Base-by-base conservation (phyloP, 2,113 vertebrate genomes). In the Rattus norvegicus region DNA sequence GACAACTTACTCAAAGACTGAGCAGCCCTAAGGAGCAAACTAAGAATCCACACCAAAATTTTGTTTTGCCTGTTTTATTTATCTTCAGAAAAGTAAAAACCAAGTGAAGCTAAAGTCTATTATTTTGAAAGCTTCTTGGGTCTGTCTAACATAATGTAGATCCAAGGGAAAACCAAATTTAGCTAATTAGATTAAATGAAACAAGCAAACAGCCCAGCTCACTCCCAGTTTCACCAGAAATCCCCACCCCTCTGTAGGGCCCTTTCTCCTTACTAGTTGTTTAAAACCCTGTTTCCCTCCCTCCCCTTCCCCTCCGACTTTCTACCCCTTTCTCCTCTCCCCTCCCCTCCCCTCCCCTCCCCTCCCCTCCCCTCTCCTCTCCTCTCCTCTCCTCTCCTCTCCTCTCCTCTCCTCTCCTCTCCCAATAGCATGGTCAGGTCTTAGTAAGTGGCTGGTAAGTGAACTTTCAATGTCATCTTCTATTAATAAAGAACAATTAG, bases 401-500 rank as follows among this genome's bases (percentile, higher is more conserved):
- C 47, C 33, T 36, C 63, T 86, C 7, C 69, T 36, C 63, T 86
- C 7, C 69, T 30, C 36, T 89, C 65, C 26, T 56, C n/a, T n/a
- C n/a, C 93, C 97, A 98, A 97, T 98, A 98, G 96, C 95, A 86
- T 97, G 97, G 97, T 97, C 97, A 96, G 93, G 61, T 97, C 94
- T 98, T 93, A 92, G 96, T 98, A 96, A 98, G 96, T 98, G 98
- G 98, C 98, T 99, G 96, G n/a, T n/a, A n/a, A n/a, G n/a, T n/a
- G 96, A 98, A 99, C 99, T 99, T 99, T 99, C 99, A 95, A 99
- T 99, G 99, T 99, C 99, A 99, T 98, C 98, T 99, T 98, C 99
- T 99, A 99, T 99, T 99, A 99, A 99, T 98, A 98, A 91, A 98
- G 99, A 99, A 99, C 99, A 99, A 99, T 99, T 99, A 99, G 98